Evolutionary conservation across 2,888 invertebrate genomes (phyloP), one percentile per base, ranked within the genome.

Genomic region (Phalera bucephala): DNA sequence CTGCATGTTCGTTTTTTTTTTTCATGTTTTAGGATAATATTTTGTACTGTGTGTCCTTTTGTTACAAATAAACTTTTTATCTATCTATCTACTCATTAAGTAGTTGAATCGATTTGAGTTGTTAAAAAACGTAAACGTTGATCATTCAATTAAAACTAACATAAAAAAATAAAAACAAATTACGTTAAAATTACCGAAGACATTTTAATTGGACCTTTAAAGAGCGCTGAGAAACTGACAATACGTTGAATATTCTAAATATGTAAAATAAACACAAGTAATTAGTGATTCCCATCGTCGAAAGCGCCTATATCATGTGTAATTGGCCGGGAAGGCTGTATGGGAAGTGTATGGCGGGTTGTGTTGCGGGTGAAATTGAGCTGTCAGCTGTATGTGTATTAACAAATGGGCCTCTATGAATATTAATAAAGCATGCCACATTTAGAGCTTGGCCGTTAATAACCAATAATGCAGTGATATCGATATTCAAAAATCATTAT

Each of bases 341-440:
- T 64, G 57, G 64, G 66, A 63, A 65, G 55, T 53, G 42, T 61
- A 54, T 59, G 64, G 52, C 61, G 62, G 58, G 41, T 54, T 64
- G 66, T 65, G 75, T 56, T 51, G 72, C 72, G 51, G 64, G 67
- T 80, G 69, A 83, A 81, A 87, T 86, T 85, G 81, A 87, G 79
- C 83, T 87, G 87, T 87, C 87, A 77, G 70, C 65, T 60, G 64
- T 68, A 73, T 73, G 72, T 75, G 66, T 80, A 84, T 83, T 84
- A 86, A 86, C 77, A 83, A 86, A 87, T 85, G 78, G 75, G 66
- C 58, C 40, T 47, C 80, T 77, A 87, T 87, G 87, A 85, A 87
- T 87, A 87, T 84, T 86, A 86, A 87, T 86, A 80, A 71, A 72
- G 64, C 63, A 60, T 62, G 57, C 56, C 62, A 71, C 55, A 71